A percentile compares a stretch with the other conserved stretches of the same genome.
Evolutionary conservation across 2,113 vertebrate species (phyloP).

Genomic region (Uria aalge): DNA sequence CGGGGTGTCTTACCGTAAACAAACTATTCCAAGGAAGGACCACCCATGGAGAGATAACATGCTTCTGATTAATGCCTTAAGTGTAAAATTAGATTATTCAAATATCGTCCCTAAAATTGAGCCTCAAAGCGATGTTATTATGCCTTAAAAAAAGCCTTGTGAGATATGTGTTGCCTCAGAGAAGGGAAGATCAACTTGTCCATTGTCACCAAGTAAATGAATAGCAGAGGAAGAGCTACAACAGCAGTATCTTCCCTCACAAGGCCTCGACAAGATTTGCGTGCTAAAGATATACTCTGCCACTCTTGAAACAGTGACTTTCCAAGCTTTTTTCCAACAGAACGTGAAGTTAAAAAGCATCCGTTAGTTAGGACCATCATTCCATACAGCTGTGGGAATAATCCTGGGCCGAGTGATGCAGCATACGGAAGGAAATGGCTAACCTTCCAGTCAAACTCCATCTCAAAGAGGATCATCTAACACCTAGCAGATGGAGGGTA

Average conservation of each 20-base stretch:
- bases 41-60: background rate
- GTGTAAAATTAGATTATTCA: background rate
- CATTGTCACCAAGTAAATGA: background rate
- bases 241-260: background rate
- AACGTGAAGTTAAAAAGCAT: background rate
- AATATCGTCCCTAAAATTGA: background rate
- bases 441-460: background rate
- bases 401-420: background rate
- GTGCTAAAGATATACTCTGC: background rate
- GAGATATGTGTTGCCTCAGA: background rate
- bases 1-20: background rate
- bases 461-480: background rate
- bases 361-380: background rate
- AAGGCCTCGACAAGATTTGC: background rate
- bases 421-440: background rate
- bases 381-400: background rate
- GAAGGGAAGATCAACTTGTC: background rate
- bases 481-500: background rate
- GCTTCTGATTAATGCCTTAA: background rate
- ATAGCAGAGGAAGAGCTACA: background rate
- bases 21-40: background rate
- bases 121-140: background rate
- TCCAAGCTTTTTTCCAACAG: background rate
- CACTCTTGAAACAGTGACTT: background rate
- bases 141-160: background rate